Evolutionary conservation across 2,888 invertebrate species (phyloP).

Genomic region (Helicoverpa assulta): DNA sequence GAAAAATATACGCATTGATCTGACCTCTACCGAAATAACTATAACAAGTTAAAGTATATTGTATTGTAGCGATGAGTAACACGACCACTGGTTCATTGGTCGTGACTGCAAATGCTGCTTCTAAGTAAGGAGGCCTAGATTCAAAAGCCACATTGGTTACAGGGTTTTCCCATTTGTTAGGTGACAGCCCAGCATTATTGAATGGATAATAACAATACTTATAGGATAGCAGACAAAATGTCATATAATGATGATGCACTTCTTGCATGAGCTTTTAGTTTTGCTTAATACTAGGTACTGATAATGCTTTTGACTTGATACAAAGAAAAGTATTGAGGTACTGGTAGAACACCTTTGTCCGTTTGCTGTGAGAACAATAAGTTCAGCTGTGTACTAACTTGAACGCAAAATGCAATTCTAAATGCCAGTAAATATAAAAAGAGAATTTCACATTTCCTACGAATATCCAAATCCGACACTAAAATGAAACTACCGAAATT

Average conservation of each 20-base stretch:
- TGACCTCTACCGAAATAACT: background rate
- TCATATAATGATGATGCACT: background rate
- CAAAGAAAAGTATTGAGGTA: too few relatives aligned
- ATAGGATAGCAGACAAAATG: background rate
- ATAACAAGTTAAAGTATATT: background rate
- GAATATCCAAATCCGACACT: slow-evolving; percentile 5
- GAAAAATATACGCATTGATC: slow-evolving; percentile 6
- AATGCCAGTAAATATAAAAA: background rate
- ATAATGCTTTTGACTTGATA: too few relatives aligned
- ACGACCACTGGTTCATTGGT: background rate
- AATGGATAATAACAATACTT: too few relatives aligned
- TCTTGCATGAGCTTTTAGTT: background rate
- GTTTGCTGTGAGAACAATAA: too few relatives aligned
- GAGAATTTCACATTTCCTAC: background rate
- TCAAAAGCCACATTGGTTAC: background rate
- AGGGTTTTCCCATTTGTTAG: background rate
- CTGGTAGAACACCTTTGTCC: too few relatives aligned
- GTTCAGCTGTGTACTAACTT: too few relatives aligned
- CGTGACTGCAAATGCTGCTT: background rate
- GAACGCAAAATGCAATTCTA: too few relatives aligned
- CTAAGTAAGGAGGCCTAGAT: background rate
- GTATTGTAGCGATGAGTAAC: background rate
- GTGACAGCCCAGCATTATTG: background rate
- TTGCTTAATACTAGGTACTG: too few relatives aligned
- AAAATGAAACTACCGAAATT: slow-evolving; percentile 3